These are phyloP conservation scores for Miltochrista miniata DNA, from an alignment of 2,888 invertebrate species.

Conservation along the genomic window DNA sequence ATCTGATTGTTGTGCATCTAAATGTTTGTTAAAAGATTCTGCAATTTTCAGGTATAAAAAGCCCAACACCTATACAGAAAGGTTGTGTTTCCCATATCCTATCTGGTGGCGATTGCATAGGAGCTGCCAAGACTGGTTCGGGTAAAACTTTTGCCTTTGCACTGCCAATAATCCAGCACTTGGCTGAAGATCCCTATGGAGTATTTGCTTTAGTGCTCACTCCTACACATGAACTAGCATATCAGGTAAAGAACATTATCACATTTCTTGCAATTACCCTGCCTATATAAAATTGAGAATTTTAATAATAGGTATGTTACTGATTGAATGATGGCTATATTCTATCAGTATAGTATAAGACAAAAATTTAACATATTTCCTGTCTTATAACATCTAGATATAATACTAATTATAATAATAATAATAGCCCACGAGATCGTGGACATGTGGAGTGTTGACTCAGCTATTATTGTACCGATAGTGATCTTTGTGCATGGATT, in stretches of 20 bases:
- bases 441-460: too few species aligned
- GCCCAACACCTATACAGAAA: slow-evolving; percentile 92
- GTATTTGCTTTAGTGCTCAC: slow-evolving; percentile 97
- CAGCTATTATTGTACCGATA: too few species aligned
- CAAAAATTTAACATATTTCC: too few species aligned
- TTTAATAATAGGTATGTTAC: too few species aligned
- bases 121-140: slow-evolving; percentile 98
- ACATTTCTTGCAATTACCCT: too few species aligned
- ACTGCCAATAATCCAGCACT: slow-evolving; percentile 94
- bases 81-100: slow-evolving; percentile 92
- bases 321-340: too few species aligned
- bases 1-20: background rate
- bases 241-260: slow-evolving; percentile 84
- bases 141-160: slow-evolving; percentile 99
- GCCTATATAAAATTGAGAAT: too few species aligned
- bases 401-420: too few species aligned
- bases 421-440: too few species aligned
- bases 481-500: too few species aligned
- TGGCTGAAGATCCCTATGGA: slow-evolving; percentile 97
- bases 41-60: slow-evolving; percentile 85
- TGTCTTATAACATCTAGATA: too few species aligned
- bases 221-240: slow-evolving; percentile 96
- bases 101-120: slow-evolving; percentile 93
- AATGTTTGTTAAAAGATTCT: background rate
- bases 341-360: too few species aligned